Percentiles rank a stretch among this genome's conserved stretches.
phyloP scores from a whole-genome alignment of 2,797 vertebrate genomes.

The Sebastes flavidus region DNA sequence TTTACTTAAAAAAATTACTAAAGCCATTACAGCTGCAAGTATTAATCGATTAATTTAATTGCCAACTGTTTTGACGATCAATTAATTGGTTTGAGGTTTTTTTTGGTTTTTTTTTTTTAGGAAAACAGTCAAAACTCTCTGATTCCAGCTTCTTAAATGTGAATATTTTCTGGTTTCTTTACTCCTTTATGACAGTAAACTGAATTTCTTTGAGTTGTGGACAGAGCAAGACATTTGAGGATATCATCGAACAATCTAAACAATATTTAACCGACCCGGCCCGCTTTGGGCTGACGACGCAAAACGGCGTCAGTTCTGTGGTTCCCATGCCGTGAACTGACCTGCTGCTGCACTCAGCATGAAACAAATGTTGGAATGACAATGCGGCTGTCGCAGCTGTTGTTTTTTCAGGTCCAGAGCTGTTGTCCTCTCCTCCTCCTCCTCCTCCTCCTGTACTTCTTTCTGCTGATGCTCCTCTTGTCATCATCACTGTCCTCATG shows the following conservation, averaged over 20 bases:
- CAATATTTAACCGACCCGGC: neutral
- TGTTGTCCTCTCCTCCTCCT: constrained; percentile 53
- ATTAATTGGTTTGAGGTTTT: too few species aligned
- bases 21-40: too few species aligned
- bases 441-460: constrained; percentile 44
- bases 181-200: too few species aligned
- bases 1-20: neutral
- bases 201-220: too few species aligned
- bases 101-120: too few species aligned
- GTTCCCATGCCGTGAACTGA: constrained; percentile 64
- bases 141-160: too few species aligned
- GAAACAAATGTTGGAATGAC: constrained; percentile 78
- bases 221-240: too few species aligned
- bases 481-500: constrained; percentile 38
- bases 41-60: too few species aligned
- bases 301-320: neutral
- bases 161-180: too few species aligned
- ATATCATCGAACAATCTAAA: neutral
- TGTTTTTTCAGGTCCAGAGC: constrained; percentile 81
- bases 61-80: too few species aligned
- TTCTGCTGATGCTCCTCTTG: constrained; percentile 46
- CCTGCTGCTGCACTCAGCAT: constrained; percentile 65
- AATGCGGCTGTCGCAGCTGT: constrained; percentile 79
- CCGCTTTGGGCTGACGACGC: neutral
- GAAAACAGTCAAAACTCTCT: too few species aligned